Percentiles rank a stretch among this genome's conserved stretches.
phyloP scores from a whole-genome alignment of 2,113 vertebrate genomes.

The Nycticorax nycticorax region DNA sequence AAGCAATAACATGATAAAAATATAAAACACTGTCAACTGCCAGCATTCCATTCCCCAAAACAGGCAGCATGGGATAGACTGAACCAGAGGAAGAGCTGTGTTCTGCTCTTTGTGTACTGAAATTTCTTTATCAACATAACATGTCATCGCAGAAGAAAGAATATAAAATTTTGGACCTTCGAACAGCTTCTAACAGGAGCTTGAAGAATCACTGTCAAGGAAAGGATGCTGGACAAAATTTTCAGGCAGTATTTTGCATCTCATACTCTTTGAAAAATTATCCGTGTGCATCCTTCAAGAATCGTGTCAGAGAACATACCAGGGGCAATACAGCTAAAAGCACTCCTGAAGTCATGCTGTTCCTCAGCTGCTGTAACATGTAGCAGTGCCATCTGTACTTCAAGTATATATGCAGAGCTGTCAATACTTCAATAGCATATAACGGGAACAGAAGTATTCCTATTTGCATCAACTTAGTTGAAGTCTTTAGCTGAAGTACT shows the following conservation, averaged over 20 bases:
- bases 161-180: not conserved
- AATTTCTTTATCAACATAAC: not conserved
- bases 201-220: not conserved
- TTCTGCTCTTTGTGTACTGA: not conserved
- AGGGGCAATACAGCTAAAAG: not conserved
- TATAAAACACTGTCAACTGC: not conserved
- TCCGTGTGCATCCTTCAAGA: not conserved
- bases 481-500: not conserved
- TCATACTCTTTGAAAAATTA: not conserved
- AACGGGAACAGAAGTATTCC: not conserved
- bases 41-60: not conserved
- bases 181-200: not conserved
- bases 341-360: not conserved
- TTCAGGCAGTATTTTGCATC: not conserved
- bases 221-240: not conserved
- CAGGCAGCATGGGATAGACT: not conserved
- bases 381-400: not conserved
- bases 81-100: not conserved
- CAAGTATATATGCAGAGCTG: not conserved
- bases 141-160: not conserved
- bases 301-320: not conserved
- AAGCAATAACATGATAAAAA: not conserved
- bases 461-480: not conserved
- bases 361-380: not conserved
- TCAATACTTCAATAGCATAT: not conserved